Percentiles rank a stretch among this genome's conserved stretches.
Conservation (phyloP, 2,888 invertebrate species). For the Leptopilina syphax region DNA sequence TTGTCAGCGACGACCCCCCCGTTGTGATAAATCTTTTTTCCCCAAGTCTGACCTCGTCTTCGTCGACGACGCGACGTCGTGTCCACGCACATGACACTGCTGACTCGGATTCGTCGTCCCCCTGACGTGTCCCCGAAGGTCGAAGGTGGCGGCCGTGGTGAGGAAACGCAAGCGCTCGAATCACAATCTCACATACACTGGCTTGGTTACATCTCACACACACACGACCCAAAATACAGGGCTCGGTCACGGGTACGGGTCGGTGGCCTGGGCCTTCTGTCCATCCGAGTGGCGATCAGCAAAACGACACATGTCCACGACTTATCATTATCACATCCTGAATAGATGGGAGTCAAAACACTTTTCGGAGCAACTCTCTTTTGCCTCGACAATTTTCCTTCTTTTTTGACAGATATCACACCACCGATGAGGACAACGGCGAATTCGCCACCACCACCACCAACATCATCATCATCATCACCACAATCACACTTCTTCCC, state of each 20-base stretch:
- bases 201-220: conserved; percentile 29
- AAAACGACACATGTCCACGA: conserved; percentile 62
- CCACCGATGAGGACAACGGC: conserved; percentile 36
- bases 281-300: conserved; percentile 57
- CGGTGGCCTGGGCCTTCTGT: conserved; percentile 64
- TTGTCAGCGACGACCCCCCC: conserved; percentile 44
- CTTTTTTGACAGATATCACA: conserved; percentile 38
- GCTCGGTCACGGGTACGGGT: conserved; percentile 64
- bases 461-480: not conserved
- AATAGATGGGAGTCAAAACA: too few relatives aligned
- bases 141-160: conserved; percentile 43
- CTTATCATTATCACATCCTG: conserved; percentile 50
- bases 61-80: conserved; percentile 53
- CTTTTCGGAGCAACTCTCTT: too few relatives aligned
- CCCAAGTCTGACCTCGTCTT: conserved; percentile 51
- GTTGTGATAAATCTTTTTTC: conserved; percentile 40
- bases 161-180: conserved; percentile 42
- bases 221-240: conserved; percentile 39
- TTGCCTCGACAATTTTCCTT: conserved; percentile 37
- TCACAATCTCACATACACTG: conserved; percentile 31
- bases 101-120: conserved; percentile 43
- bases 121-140: conserved; percentile 48
- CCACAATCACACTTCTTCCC: conserved; percentile 41
- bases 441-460: conserved; percentile 51
- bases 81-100: conserved; percentile 62